These are phyloP conservation scores for Alauda arvensis DNA, from an alignment of 2,797 vertebrate genomes.

Conservation along the genomic window DNA sequence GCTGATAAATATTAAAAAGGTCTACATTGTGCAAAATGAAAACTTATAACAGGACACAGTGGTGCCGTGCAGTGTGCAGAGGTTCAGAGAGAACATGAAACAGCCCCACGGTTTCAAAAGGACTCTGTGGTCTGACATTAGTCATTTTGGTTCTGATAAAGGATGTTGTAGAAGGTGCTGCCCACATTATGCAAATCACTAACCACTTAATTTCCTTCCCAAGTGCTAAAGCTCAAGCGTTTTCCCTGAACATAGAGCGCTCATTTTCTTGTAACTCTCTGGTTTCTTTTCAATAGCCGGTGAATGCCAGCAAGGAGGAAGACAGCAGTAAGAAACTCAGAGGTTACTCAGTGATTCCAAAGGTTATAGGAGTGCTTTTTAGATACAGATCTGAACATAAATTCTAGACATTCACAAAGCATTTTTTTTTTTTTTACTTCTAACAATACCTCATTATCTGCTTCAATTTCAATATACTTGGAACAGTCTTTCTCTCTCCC, in stretches of 20 bases:
- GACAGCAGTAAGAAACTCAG: conserved; percentile 15
- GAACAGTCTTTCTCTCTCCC: background rate
- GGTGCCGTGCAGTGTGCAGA: background rate
- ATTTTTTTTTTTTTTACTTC: conserved; percentile 53
- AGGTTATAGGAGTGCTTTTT: conserved; percentile 29
- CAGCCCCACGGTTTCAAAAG: conserved; percentile 11
- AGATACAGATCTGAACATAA: conserved; percentile 43
- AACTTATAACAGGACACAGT: conserved; percentile 40
- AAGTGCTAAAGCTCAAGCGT: background rate
- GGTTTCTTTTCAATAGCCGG: conserved; percentile 33
- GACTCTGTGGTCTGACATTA: conserved; percentile 46
- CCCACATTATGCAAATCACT: conserved; percentile 44
- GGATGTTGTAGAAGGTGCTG: conserved; percentile 36
- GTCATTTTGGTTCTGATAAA: conserved; percentile 55
- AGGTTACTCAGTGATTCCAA: conserved; percentile 52
- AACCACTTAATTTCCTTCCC: conserved; percentile 42
- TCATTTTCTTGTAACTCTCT: conserved; percentile 56
- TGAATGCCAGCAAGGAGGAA: conserved; percentile 25
- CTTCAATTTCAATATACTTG: conserved; percentile 40
- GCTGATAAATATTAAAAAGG: conserved; percentile 85
- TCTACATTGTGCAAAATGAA: conserved; percentile 73
- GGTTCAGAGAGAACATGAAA: conserved; percentile 47
- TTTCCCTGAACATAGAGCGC: conserved; percentile 48
- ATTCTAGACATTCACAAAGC: conserved; percentile 38
- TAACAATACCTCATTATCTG: conserved; percentile 23